Base-by-base conservation (phyloP, 1,140 invertebrate genomes). In the Meloidogyne exigua region DNA sequence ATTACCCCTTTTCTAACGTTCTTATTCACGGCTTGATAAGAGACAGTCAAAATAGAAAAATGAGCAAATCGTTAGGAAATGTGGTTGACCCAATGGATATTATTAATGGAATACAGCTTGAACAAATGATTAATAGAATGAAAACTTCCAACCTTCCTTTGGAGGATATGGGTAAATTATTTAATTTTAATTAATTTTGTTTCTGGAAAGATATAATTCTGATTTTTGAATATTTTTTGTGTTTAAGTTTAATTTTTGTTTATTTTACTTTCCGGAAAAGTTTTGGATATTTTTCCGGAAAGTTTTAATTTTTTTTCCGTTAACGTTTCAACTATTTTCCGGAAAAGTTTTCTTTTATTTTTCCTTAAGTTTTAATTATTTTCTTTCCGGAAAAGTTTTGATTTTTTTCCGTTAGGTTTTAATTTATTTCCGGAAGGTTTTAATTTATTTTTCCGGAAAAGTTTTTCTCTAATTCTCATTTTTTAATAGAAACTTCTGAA, bases 41-140 rank as follows among this genome's bases (percentile, higher is more conserved):
- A 79, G 96, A 99, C 89, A 93, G 94, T 0, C 94, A 98, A 88
- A 96, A 96, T 7, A 90, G 95, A 62, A 99, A 99, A 90, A 99
- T 99, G 96, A 96, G 94, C 81, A 99, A 99, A 89, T 97, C 95
- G 0, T 89, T 98, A 36, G 96, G 96, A 28, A 99, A 99, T 88
- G 95, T 98, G 0, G 18, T 99, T 81, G 96, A 99, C 90, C 96
- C 97, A 0, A 91, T 97, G 88, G 94, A 99, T 89, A 94, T 99
- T 0, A 96, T 99, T 77, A 88, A 90, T 36, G 96, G 96, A 66
- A 93, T 96, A 71, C 89, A 91, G 0, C 88, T 98, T 49, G 91
- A 95, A 86, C 91, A 91, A 79, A 84, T 89, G 69, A 32, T 86
- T 12, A 68, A 85, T 32, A 68, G 80, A 64, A 23, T 86, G 12